phyloP scores from a whole-genome alignment of 2,888 invertebrate genomes.

The Mallateleia sp. region DNA sequence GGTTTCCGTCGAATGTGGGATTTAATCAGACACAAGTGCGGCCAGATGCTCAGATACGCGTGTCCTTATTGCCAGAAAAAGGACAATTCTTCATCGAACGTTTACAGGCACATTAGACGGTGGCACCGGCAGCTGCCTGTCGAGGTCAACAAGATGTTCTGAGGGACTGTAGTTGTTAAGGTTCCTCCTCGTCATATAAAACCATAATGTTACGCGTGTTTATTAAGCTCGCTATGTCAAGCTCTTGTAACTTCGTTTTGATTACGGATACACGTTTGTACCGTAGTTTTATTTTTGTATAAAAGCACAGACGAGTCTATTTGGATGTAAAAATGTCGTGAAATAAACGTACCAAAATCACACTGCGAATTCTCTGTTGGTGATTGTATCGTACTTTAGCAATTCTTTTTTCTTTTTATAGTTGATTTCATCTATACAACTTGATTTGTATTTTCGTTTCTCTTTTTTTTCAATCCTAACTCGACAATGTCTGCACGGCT shows the following conservation, averaged over 20 bases:
- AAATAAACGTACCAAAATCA: constrained; percentile 44
- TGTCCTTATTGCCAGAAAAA: constrained; percentile 89
- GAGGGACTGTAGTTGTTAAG: constrained; percentile 39
- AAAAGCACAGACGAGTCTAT: background rate
- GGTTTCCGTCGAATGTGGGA: constrained; percentile 88
- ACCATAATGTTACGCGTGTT: background rate
- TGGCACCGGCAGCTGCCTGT: constrained; percentile 88
- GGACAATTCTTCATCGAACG: constrained; percentile 89
- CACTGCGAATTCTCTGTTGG: constrained; percentile 23
- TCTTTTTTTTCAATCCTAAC: constrained; percentile 4
- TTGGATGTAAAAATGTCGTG: constrained; percentile 41
- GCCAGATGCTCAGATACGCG: constrained; percentile 88
- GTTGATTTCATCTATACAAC: background rate
- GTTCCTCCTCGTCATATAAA: background rate
- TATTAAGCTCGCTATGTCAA: background rate
- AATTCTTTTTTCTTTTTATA: constrained; percentile 3
- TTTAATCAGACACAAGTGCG: constrained; percentile 89
- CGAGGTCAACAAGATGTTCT: constrained; percentile 87
- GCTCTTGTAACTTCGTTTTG: constrained; percentile 21
- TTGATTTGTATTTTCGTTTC: background rate
- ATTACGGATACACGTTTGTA: constrained; percentile 26
- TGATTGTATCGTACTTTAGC: background rate
- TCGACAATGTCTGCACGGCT: constrained; percentile 57
- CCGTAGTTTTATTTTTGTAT: constrained; percentile 46
- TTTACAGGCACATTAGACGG: constrained; percentile 88